Evolutionary conservation across 2,888 invertebrate genomes (phyloP), one percentile per base, ranked within the genome.

Genomic region (Eilema sororculum): DNA sequence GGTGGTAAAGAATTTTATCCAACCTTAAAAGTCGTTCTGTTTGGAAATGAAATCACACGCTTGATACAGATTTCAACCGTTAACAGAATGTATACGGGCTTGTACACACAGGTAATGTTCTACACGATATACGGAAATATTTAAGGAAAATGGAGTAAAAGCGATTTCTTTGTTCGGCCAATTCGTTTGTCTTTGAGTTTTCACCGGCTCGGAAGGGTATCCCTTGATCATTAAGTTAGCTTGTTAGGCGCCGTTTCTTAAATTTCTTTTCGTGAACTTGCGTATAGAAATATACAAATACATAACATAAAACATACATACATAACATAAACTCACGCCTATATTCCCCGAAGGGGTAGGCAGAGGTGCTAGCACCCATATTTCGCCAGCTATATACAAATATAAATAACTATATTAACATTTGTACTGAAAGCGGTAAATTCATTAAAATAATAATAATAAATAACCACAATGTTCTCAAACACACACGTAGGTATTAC

Each of bases 101-200:
- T 63, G 68, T 71, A 67, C 68, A 73, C 63, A 70, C 75, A 74
- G 71, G 72, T 78, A 78, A 74, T 72, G 56, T 63, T 74, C 72
- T 73, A 70, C 79, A 77, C 78, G 77, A 78, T 78, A 72, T 73
- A 79, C 78, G 77, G 78, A 84, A 84, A 87, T 82, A 82, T 85
- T 87, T 84, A 83, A 86, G 86, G 87, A 87, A 88, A 89, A 87
- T 83, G 83, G 74, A 82, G 84, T 79, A 83, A 85, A 88, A 88
- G 84, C 84, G 86, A 86, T 88, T 88, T 89, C 89, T 88, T 91
- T 92, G 89, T 89, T 86, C 87, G 81, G 73, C 74, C 83, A 82
- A 87, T 90, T 86, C 90, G 88, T 90, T 91, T 90, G 90, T 91
- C 89, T 91, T 91, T 91, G 91, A 91, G 87, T 90, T 91, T 89